Percentiles rank a stretch among this genome's conserved stretches.
phyloP scores from a whole-genome alignment of 2,113 vertebrate species.

The Pipa parva region DNA sequence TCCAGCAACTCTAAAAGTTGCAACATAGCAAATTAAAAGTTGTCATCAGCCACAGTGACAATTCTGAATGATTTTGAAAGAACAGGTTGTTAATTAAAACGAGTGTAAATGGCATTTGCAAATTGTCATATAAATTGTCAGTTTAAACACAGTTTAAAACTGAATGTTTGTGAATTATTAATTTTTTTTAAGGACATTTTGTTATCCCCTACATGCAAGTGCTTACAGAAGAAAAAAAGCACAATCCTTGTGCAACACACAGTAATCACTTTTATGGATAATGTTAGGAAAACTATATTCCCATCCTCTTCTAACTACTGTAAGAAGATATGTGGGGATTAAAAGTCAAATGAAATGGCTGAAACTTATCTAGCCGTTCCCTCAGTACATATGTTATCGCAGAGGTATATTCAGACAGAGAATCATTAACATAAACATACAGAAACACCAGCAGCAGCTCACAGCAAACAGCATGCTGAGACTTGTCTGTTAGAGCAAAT shows the following conservation, averaged over 20 bases:
- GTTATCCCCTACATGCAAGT: too few relatives aligned
- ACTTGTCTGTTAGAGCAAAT: neutral
- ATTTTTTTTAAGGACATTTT: too few relatives aligned
- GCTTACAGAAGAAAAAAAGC: neutral
- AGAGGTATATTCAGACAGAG: neutral
- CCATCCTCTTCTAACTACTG: neutral
- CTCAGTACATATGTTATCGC: neutral
- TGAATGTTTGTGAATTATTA: too few relatives aligned
- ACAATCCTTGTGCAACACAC: neutral
- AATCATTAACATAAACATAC: neutral
- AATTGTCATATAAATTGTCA: too few relatives aligned
- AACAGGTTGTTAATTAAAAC: too few relatives aligned
- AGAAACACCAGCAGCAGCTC: neutral
- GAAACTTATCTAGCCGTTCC: neutral
- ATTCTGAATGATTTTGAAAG: too few relatives aligned
- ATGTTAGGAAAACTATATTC: neutral
- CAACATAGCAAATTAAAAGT: too few relatives aligned
- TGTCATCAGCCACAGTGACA: too few relatives aligned
- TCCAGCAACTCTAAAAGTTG: too few relatives aligned
- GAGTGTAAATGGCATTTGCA: too few relatives aligned
- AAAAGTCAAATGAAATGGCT: neutral
- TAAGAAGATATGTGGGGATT: neutral
- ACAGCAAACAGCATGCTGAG: too few relatives aligned
- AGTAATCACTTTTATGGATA: neutral
- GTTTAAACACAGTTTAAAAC: too few relatives aligned